These are phyloP conservation scores for Synanthedon vespiformis DNA, from an alignment of 2,888 invertebrate genomes.

Conservation along the genomic window DNA sequence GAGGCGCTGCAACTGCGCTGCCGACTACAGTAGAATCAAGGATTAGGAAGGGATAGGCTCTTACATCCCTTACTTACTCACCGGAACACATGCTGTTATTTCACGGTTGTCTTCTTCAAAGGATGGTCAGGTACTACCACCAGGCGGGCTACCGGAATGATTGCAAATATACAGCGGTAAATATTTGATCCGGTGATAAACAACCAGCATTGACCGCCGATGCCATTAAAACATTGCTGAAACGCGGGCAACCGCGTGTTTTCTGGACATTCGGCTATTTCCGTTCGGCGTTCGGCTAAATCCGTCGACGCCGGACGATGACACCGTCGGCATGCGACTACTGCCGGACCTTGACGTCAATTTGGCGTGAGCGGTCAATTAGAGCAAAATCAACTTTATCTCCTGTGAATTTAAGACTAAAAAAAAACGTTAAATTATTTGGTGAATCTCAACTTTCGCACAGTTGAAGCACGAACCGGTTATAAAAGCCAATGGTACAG, in stretches of 20 bases:
- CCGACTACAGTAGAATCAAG: too few species aligned
- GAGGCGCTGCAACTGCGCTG: too few species aligned
- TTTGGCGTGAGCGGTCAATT: constrained; percentile 15
- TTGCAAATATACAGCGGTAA: not conserved
- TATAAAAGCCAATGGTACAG: too few species aligned
- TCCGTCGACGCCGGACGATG: constrained; percentile 61
- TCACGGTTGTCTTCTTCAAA: too few species aligned
- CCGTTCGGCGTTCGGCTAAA: constrained; percentile 56
- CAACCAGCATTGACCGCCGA: constrained; percentile 34
- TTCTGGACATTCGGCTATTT: constrained; percentile 61
- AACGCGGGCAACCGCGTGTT: constrained; percentile 43
- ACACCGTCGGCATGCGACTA: constrained; percentile 52
- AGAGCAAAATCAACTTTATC: constrained; percentile 9
- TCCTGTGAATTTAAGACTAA: not conserved
- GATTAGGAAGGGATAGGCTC: too few species aligned
- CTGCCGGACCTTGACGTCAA: constrained; percentile 49
- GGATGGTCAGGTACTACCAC: too few species aligned
- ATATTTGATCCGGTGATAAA: constrained; percentile 9
- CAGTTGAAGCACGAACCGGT: too few species aligned
- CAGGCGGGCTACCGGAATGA: too few species aligned
- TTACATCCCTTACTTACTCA: too few species aligned
- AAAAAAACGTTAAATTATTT: not conserved
- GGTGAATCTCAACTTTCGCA: not conserved
- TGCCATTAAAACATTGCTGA: constrained; percentile 35
- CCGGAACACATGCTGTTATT: too few species aligned